phyloP scores from a whole-genome alignment of 2,888 invertebrate genomes.

The Laspeyria flexula region DNA sequence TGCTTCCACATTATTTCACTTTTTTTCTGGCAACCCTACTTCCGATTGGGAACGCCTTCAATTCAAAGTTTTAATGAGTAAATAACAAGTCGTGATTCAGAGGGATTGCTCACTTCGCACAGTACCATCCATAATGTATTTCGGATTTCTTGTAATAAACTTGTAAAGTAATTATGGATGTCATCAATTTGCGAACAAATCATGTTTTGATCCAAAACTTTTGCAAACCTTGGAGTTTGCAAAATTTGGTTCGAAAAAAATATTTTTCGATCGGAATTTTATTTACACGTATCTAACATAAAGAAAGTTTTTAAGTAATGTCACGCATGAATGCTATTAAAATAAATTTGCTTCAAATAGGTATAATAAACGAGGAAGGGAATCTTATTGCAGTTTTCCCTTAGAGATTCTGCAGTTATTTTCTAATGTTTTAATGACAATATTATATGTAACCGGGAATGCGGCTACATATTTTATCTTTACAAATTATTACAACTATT shows the following conservation, averaged over 20 bases:
- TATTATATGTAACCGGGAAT: not conserved
- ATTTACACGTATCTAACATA: not conserved
- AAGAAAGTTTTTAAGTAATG: too few species aligned
- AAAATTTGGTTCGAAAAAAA: constrained; percentile 4
- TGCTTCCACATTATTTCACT: not conserved
- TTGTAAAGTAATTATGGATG: constrained; percentile 40
- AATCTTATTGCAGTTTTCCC: too few species aligned
- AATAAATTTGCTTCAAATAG: too few species aligned
- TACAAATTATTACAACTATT: constrained; percentile 10
- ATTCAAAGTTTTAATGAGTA: constrained; percentile 82
- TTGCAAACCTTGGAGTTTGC: constrained; percentile 7
- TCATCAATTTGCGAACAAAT: constrained; percentile 25
- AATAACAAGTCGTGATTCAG: constrained; percentile 72
- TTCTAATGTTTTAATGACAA: too few species aligned
- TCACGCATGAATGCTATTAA: too few species aligned
- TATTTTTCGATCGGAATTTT: constrained; percentile 9
- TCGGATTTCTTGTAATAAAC: constrained; percentile 36
- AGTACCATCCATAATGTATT: constrained; percentile 38
- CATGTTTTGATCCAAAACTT: constrained; percentile 33
- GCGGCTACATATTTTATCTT: not conserved
- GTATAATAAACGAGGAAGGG: too few species aligned
- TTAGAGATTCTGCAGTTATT: too few species aligned
- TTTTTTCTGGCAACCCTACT: constrained; percentile 30
- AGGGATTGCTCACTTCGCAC: constrained; percentile 68
- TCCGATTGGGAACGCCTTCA: constrained; percentile 66